These are phyloP conservation scores for Halictus rubicundus DNA, from an alignment of 1,140 invertebrate genomes.

Conservation along the genomic window DNA sequence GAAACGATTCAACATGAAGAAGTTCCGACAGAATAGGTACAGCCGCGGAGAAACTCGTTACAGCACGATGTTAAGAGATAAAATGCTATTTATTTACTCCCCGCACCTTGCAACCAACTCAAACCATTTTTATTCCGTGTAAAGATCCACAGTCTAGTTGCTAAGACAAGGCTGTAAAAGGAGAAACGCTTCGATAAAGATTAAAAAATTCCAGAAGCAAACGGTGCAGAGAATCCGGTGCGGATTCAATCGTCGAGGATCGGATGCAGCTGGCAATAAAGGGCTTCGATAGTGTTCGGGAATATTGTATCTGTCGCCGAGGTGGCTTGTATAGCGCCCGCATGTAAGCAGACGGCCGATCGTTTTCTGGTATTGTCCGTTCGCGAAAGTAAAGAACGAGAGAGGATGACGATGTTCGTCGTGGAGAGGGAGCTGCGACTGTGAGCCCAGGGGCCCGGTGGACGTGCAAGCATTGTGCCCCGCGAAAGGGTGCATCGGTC, in stretches of 20 bases:
- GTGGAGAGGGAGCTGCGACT: neutral
- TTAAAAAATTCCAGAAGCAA: too few species aligned
- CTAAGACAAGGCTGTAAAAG: too few species aligned
- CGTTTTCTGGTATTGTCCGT: constrained; percentile 13
- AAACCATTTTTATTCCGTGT: too few species aligned
- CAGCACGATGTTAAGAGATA: too few species aligned
- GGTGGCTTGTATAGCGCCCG: neutral
- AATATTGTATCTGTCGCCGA: constrained; percentile 1
- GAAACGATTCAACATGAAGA: too few species aligned
- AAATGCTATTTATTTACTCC: too few species aligned
- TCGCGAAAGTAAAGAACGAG: constrained; percentile 12
- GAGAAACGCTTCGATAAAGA: too few species aligned
- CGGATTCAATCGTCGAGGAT: neutral
- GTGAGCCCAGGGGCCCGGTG: constrained; percentile 17
- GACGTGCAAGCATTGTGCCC: constrained; percentile 24
- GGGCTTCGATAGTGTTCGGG: neutral
- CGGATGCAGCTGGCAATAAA: neutral
- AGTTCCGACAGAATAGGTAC: too few species aligned
- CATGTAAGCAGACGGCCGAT: constrained; percentile 6
- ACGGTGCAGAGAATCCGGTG: neutral
- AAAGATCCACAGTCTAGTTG: too few species aligned
- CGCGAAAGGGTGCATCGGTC: constrained; percentile 49
- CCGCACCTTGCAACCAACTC: too few species aligned
- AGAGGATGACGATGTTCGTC: neutral
- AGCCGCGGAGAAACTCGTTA: too few species aligned